A percentile compares a stretch with the other conserved stretches of the same genome.
These are phyloP conservation scores for Myotis pilosus DNA, from an alignment of 2,797 vertebrate species.

Conservation along the genomic window DNA sequence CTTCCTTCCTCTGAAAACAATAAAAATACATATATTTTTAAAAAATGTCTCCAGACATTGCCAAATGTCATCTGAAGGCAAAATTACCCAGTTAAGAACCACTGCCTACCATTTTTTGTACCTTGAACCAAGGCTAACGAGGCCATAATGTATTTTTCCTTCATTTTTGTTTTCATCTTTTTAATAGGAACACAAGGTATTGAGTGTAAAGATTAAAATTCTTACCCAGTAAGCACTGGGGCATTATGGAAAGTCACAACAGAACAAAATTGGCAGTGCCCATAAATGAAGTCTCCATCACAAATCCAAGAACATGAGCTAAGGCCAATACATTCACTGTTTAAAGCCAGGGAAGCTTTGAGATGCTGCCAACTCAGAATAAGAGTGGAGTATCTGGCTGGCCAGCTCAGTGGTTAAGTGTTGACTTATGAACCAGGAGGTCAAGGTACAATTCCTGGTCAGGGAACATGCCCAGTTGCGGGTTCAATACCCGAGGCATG, in stretches of 20 bases:
- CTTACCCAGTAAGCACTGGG: not conserved
- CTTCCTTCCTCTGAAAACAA: not conserved
- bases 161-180: constrained; percentile 8
- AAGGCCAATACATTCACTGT: not conserved
- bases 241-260: not conserved
- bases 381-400: not conserved
- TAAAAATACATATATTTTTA: not conserved
- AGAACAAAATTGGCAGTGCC: not conserved
- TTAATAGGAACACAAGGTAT: not conserved
- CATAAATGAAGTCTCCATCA: not conserved
- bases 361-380: not conserved
- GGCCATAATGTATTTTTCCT: not conserved
- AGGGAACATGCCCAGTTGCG: too few relatives aligned
- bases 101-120: not conserved
- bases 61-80: not conserved
- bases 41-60: not conserved
- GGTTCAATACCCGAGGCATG: too few relatives aligned
- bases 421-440: too few relatives aligned
- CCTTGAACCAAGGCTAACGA: not conserved
- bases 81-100: not conserved
- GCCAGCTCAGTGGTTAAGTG: too few relatives aligned
- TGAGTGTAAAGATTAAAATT: constrained; percentile 8
- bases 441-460: too few relatives aligned
- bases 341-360: not conserved
- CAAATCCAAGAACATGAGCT: not conserved